These are phyloP conservation scores for Cremastinae sp. DNA, from an alignment of 2,888 invertebrate species.

Conservation along the genomic window DNA sequence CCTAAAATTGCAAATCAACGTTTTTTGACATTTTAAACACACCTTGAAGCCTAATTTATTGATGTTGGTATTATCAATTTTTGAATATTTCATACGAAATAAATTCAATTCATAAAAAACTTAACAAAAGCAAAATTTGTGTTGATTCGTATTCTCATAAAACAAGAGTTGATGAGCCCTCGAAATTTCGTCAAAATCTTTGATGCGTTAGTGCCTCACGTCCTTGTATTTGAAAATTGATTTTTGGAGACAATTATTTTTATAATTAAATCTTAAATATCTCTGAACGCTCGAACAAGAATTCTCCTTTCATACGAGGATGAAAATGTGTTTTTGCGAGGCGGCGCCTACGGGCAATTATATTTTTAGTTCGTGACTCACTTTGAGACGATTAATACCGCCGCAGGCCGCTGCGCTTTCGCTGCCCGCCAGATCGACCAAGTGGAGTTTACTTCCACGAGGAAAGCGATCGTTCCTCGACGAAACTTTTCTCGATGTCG, in stretches of 20 bases:
- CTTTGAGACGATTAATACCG: conserved; percentile 78
- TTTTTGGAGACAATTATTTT: no score
- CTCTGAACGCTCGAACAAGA: not conserved
- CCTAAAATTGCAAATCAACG: conserved; percentile 68
- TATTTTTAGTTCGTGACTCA: conserved; percentile 71
- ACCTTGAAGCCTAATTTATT: no score
- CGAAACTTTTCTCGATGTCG: conserved; percentile 39
- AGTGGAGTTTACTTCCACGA: conserved; percentile 84
- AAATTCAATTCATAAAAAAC: no score
- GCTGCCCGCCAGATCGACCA: conserved; percentile 87
- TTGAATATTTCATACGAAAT: no score
- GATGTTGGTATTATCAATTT: no score
- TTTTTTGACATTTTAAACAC: no score
- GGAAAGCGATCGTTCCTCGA: conserved; percentile 80
- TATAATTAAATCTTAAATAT: not conserved
- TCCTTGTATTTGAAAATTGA: no score
- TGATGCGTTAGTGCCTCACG: no score
- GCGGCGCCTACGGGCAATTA: conserved; percentile 22
- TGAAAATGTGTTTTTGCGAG: conserved; percentile 25
- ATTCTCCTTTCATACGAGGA: conserved; percentile 17
- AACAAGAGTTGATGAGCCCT: no score
- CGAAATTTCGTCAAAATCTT: no score
- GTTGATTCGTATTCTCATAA: no score
- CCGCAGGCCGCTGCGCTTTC: conserved; percentile 82
- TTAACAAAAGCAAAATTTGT: no score